Evolutionary conservation across 2,797 vertebrate species (phyloP).

Genomic region (Pipistrellus kuhlii): DNA sequence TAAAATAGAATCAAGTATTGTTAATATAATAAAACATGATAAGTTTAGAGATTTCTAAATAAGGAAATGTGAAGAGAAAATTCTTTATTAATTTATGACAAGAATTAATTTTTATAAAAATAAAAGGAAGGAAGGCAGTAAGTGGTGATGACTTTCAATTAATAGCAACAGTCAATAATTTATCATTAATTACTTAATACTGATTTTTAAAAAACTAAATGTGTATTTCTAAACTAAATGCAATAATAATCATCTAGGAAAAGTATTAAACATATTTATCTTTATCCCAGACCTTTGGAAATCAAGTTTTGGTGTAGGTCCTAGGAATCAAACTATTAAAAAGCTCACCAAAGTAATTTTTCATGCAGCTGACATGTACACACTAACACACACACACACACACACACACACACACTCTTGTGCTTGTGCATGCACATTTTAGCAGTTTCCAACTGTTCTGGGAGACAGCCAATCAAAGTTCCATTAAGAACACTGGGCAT

Average conservation of each 20-base stretch:
- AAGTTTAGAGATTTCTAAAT: background rate
- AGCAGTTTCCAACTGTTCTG: background rate
- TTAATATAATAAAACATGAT: background rate
- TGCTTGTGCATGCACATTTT: background rate
- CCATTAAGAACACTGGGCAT: background rate
- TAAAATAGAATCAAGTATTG: background rate
- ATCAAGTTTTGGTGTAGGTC: background rate
- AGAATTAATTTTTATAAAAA: slow-evolving; percentile 14
- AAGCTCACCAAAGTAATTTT: background rate
- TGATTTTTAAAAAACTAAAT: background rate
- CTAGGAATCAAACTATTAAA: background rate
- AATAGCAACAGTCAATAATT: background rate
- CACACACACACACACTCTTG: background rate
- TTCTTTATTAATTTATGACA: background rate
- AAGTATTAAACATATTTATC: background rate
- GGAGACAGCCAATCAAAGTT: background rate
- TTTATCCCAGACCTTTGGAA: background rate
- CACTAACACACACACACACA: background rate
- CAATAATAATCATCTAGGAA: background rate
- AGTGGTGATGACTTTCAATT: background rate
- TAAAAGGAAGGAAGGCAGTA: background rate
- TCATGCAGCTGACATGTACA: background rate
- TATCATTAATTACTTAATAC: background rate
- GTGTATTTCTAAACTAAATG: background rate
- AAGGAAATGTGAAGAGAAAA: background rate